A percentile compares a stretch with the other conserved stretches of the same genome.
These are phyloP conservation scores for Varanus salvator DNA, from an alignment of 2,113 vertebrate species.

Conservation along the genomic window DNA sequence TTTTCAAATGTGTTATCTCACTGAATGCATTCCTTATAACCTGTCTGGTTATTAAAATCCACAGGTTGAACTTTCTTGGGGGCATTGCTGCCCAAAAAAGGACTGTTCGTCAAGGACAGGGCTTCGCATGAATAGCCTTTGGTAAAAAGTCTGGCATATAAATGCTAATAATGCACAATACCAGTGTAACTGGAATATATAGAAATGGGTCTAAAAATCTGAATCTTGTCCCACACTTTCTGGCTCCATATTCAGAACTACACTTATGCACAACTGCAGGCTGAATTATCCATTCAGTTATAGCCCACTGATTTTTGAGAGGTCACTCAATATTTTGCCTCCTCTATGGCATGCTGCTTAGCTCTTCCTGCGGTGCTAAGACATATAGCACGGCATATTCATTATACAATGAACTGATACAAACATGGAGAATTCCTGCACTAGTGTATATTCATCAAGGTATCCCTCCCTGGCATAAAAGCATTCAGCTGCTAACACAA, in stretches of 20 bases:
- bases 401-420: neutral
- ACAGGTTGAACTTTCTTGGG: too few relatives aligned
- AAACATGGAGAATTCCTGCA: neutral
- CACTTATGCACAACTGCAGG: neutral
- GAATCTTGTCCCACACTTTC: neutral
- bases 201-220: neutral
- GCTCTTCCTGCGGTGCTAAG: neutral
- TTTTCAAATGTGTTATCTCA: constrained; percentile 45
- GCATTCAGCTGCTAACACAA: neutral
- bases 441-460: too few relatives aligned
- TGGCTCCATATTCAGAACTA: constrained; percentile 1
- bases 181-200: constrained; percentile 27
- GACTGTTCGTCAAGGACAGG: too few relatives aligned
- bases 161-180: neutral
- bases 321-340: neutral
- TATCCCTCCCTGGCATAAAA: neutral
- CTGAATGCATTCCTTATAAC: neutral
- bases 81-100: too few relatives aligned
- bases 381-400: neutral
- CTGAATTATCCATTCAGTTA: neutral
- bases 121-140: too few relatives aligned
- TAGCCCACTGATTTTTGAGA: neutral
- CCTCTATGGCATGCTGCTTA: neutral
- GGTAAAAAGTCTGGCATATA: too few relatives aligned
- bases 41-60: too few relatives aligned